Conservation (phyloP, 2,888 invertebrate genomes). For the Trisateles emortualis region DNA sequence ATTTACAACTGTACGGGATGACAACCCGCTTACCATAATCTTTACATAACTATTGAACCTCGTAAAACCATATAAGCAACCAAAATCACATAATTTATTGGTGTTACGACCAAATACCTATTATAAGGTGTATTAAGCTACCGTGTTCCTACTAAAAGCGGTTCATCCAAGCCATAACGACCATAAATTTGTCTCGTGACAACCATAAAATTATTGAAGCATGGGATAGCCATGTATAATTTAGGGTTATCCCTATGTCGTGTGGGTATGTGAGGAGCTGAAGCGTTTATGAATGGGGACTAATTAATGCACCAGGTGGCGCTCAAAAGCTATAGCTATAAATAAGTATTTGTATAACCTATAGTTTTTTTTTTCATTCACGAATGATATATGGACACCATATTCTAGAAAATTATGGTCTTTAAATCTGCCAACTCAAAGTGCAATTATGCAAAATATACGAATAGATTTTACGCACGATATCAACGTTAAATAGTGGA, state of each 20-base stretch:
- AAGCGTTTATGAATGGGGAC: slow-evolving; percentile 38
- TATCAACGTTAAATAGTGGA: too few species aligned
- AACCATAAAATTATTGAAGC: slow-evolving; percentile 67
- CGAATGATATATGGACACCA: too few species aligned
- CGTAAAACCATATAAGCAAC: slow-evolving; percentile 26
- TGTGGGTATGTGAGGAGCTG: slow-evolving; percentile 38
- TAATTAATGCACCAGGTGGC: too few species aligned
- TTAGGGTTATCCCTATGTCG: slow-evolving; percentile 65
- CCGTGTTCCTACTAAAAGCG: slow-evolving; percentile 33
- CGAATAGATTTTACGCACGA: not conserved
- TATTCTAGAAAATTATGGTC: not conserved
- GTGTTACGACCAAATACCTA: slow-evolving; percentile 31
- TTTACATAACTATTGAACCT: slow-evolving; percentile 19
- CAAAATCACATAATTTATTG: slow-evolving; percentile 46
- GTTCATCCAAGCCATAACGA: slow-evolving; percentile 34
- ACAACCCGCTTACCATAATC: slow-evolving; percentile 28
- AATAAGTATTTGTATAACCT: too few species aligned
- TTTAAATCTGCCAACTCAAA: not conserved
- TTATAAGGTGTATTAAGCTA: slow-evolving; percentile 37
- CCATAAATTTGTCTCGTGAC: slow-evolving; percentile 70
- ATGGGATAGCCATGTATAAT: slow-evolving; percentile 65
- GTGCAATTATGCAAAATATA: slow-evolving; percentile 4
- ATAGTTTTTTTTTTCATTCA: too few species aligned
- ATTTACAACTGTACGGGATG: slow-evolving; percentile 24
- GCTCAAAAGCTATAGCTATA: too few species aligned